Conservation (phyloP, 2,113 vertebrate species). For the Pampusana beccarii region DNA sequence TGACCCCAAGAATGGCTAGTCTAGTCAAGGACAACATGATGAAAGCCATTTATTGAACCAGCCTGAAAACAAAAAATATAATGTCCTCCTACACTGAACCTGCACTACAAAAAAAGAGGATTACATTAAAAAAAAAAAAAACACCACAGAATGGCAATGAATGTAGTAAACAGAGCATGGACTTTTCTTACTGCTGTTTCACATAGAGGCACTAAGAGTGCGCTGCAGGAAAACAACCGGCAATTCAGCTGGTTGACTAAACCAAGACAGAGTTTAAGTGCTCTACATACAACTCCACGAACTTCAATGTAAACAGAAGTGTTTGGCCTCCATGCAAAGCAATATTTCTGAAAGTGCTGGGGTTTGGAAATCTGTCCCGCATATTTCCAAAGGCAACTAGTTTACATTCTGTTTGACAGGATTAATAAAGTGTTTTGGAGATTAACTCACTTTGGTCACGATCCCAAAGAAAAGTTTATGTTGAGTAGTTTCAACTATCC, state of each 20-base stretch:
- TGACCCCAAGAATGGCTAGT: background rate
- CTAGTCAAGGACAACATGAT: background rate
- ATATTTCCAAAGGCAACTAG: constrained; percentile 29
- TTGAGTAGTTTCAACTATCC: constrained; percentile 75
- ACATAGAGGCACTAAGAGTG: background rate
- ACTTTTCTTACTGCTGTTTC: background rate
- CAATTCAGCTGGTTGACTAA: background rate
- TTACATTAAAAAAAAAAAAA: background rate
- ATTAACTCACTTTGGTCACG: constrained; percentile 35
- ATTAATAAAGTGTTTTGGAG: background rate
- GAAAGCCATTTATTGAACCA: background rate
- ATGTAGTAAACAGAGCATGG: background rate
- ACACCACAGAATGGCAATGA: background rate
- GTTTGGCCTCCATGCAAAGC: constrained; percentile 23
- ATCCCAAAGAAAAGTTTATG: background rate
- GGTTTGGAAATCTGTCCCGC: constrained; percentile 61
- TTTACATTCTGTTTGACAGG: constrained; percentile 31
- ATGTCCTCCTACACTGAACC: background rate
- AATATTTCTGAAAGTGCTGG: constrained; percentile 36
- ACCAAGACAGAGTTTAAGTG: constrained; percentile 17
- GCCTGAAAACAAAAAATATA: background rate
- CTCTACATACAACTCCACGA: background rate
- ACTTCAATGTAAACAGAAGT: constrained; percentile 45
- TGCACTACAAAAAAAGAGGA: background rate
- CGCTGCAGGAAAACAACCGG: background rate